Conservation (phyloP, 2,888 invertebrate genomes). For the Julus scandinavius region DNA sequence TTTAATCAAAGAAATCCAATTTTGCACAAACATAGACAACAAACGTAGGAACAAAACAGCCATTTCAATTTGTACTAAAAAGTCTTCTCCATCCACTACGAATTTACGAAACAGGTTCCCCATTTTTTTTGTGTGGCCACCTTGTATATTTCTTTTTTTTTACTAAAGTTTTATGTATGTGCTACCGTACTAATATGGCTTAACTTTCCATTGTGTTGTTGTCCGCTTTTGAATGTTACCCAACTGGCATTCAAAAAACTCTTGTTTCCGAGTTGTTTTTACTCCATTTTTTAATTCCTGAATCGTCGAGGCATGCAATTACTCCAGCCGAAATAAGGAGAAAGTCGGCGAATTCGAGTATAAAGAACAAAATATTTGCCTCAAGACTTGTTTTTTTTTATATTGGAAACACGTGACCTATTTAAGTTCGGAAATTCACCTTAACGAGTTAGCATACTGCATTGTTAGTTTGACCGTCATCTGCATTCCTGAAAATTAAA, state of each 20-base stretch:
- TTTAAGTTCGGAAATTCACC: not conserved
- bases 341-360: not conserved
- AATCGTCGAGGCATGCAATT: conserved; percentile 8
- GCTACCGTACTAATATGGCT: not conserved
- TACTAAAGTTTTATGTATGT: not conserved
- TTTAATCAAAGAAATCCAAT: too few relatives aligned
- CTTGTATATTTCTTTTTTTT: too few relatives aligned
- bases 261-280: not conserved
- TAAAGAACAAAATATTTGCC: conserved; percentile 1
- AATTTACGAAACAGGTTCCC: too few relatives aligned
- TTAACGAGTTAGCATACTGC: not conserved
- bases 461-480: conserved; percentile 7
- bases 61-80: too few relatives aligned
- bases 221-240: conserved; percentile 25
- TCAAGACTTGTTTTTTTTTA: not conserved
- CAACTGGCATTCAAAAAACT: conserved; percentile 29
- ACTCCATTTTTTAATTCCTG: conserved; percentile 15
- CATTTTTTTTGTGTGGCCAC: too few relatives aligned
- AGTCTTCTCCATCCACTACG: too few relatives aligned
- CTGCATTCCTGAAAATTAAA: not conserved
- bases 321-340: not conserved
- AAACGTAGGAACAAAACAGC: too few relatives aligned
- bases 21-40: too few relatives aligned
- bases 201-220: conserved; percentile 15
- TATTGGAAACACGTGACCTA: not conserved